Evolutionary conservation across 2,888 invertebrate genomes (phyloP).

Genomic region (Pollenia angustigena): DNA sequence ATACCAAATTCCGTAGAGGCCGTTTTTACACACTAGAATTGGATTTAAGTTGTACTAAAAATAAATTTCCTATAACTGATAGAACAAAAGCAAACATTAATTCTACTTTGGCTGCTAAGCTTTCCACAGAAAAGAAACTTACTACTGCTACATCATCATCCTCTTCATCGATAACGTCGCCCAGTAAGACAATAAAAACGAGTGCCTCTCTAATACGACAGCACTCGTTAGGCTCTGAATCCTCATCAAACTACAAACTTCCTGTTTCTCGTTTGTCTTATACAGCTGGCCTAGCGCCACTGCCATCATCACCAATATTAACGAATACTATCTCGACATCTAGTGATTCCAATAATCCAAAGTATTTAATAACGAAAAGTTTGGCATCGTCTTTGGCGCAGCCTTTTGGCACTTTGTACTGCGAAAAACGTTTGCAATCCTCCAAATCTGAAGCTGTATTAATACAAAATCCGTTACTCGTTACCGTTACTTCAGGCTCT

Average conservation of each 20-base stretch:
- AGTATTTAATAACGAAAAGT: slow-evolving; percentile 79
- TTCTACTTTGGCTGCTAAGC: slow-evolving; percentile 28
- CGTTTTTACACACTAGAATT: slow-evolving; percentile 84
- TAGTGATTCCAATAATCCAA: slow-evolving; percentile 38
- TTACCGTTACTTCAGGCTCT: slow-evolving; percentile 35
- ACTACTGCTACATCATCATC: slow-evolving; percentile 61
- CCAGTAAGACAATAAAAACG: slow-evolving; percentile 39
- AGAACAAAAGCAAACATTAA: slow-evolving; percentile 74
- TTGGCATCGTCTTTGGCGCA: slow-evolving; percentile 82
- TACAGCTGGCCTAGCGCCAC: slow-evolving; percentile 11
- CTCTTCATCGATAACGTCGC: slow-evolving; percentile 62
- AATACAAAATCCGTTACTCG: slow-evolving; percentile 67
- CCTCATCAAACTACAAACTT: slow-evolving; percentile 52
- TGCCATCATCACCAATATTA: slow-evolving; percentile 38
- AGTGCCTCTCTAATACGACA: slow-evolving; percentile 55
- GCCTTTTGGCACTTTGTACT: slow-evolving; percentile 82
- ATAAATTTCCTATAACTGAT: slow-evolving; percentile 86
- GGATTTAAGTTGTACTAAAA: slow-evolving; percentile 86
- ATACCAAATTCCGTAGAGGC: slow-evolving; percentile 81
- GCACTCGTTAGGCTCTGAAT: slow-evolving; percentile 58
- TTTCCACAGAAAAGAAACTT: slow-evolving; percentile 36
- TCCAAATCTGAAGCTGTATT: slow-evolving; percentile 83
- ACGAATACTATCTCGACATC: slow-evolving; percentile 31
- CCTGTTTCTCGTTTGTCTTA: slow-evolving; percentile 59
- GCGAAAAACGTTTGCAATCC: slow-evolving; percentile 83